Evolutionary conservation across 2,888 invertebrate genomes (phyloP), one percentile per base, ranked within the genome.

Genomic region (Rhodophaea formosa): DNA sequence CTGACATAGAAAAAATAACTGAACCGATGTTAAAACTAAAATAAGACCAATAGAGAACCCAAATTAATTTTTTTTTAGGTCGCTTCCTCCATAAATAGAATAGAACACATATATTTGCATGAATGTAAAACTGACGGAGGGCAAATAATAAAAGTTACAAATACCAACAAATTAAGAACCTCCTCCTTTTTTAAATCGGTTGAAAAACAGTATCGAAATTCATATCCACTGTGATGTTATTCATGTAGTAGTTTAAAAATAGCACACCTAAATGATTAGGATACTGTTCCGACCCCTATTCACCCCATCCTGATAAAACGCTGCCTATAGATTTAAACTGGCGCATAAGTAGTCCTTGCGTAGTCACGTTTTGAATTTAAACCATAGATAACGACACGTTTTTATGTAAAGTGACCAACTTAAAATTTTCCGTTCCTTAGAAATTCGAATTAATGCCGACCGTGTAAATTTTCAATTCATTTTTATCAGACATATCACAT

Each of bases 301-400:
- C 51, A 51, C 51, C 35, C 51, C 35, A 35, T 43, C 6, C 42
- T 29, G 49, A 56, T 29, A 55, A 46, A 23, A 53, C n/a, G 35
- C 17, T 12, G 30, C 55, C 45, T 55, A 39, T 17, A 56, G 42
- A 43, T 56, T 56, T 49, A 49, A 49, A 49, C 47, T 47, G 10
- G 39, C 39, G 56, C 23, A 56, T 56, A 56, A 56, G 30, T 29
- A 51, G 42, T 10, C 56, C 56, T 49, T 56, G 42, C 47, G 49
- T 39, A 30, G 56, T 56, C 56, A 56, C 56, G 56, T 56, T 42
- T 49, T 56, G 56, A 56, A 56, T 56, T 49, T 35, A 35, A 47
- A 49, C 17, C 17, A 14, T 30, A 49, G 49, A 56, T 56, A 46
- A 17, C 42, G 12, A 56, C 56, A 56, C 56, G 49, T 56, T 56